phyloP scores from a whole-genome alignment of 2,113 vertebrate genomes.

The Sylvicapra grimmia region DNA sequence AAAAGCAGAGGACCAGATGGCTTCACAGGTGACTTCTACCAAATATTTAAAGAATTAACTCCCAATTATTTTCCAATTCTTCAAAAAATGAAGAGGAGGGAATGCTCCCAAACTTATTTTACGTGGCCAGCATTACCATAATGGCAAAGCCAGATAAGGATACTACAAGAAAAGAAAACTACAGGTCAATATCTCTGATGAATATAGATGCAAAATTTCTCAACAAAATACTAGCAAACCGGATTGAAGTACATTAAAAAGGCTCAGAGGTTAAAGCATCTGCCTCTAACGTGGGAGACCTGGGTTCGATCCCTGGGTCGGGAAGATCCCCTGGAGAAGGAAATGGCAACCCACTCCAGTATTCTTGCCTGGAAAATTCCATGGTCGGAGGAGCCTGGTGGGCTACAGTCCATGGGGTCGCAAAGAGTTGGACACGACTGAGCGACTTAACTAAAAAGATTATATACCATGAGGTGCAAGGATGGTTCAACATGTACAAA shows the following conservation, averaged over 20 bases:
- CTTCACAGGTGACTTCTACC: not conserved
- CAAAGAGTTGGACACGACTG: no score
- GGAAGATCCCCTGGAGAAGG: no score
- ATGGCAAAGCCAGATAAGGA: not conserved
- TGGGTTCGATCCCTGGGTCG: no score
- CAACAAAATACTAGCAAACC: not conserved
- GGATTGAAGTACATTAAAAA: not conserved
- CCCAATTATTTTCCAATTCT: not conserved
- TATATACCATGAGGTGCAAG: not conserved
- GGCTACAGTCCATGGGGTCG: no score
- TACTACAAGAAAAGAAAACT: not conserved
- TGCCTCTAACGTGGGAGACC: no score
- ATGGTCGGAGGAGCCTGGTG: no score
- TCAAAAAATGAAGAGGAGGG: not conserved
- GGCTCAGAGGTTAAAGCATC: no score
- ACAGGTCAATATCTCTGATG: not conserved
- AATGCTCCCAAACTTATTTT: not conserved
- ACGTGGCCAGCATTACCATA: not conserved
- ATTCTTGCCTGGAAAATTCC: no score
- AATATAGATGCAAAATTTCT: not conserved
- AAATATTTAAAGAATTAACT: not conserved
- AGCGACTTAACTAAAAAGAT: not conserved
- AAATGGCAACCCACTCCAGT: no score
- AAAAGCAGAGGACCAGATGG: not conserved
- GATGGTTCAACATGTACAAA: not conserved